Evolutionary conservation across 2,888 invertebrate genomes (phyloP).

Genomic region (Thera britannica): DNA sequence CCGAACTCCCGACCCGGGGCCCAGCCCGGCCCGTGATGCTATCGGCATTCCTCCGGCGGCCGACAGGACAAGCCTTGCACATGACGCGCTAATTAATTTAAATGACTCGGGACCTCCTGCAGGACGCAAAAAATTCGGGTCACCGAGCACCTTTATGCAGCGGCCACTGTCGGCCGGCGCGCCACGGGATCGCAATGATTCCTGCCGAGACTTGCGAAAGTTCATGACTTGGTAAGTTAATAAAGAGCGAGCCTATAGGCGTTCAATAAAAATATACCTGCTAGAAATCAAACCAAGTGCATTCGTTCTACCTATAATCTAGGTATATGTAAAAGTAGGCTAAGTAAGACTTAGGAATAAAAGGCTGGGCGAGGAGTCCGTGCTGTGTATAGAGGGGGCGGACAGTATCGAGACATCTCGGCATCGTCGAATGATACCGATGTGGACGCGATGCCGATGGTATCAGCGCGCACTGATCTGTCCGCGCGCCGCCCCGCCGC

Average conservation of each 20-base stretch:
- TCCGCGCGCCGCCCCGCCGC: conserved; percentile 7
- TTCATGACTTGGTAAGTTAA: too few relatives aligned
- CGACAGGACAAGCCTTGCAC: conserved; percentile 42
- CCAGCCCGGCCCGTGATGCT: conserved; percentile 44
- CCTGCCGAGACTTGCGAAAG: too few relatives aligned
- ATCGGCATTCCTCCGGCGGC: conserved; percentile 42
- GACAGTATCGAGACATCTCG: conserved; percentile 44
- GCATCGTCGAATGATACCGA: conserved; percentile 48
- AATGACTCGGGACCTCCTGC: conserved; percentile 64
- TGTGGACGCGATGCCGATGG: conserved; percentile 54
- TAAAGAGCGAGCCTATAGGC: too few relatives aligned
- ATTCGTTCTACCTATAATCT: too few relatives aligned
- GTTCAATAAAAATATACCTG: too few relatives aligned
- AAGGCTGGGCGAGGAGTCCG: too few relatives aligned
- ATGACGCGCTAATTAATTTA: conserved; percentile 76
- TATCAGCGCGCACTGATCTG: conserved; percentile 50
- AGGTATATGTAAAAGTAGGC: too few relatives aligned
- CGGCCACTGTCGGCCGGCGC: conserved; percentile 10
- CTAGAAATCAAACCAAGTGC: too few relatives aligned
- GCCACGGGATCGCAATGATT: too few relatives aligned
- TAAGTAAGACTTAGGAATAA: too few relatives aligned
- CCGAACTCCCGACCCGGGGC: conserved; percentile 46
- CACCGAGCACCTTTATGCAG: conserved; percentile 41
- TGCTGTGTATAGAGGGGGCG: conserved; percentile 16
- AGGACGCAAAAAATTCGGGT: conserved; percentile 31